These are phyloP conservation scores for Penaeus indicus DNA, from an alignment of 1,140 invertebrate genomes.

Conservation along the genomic window DNA sequence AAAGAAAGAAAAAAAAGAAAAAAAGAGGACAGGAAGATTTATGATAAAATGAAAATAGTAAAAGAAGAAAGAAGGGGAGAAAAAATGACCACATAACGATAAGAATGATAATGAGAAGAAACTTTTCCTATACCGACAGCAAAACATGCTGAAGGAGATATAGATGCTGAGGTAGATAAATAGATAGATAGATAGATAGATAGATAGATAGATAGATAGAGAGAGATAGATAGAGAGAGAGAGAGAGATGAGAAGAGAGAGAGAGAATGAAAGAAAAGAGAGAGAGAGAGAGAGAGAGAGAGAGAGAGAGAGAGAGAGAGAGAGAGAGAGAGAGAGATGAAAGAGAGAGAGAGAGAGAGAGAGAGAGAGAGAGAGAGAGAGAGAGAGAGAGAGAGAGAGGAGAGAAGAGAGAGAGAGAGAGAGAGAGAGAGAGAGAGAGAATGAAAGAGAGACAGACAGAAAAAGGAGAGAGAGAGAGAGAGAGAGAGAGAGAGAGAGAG, in stretches of 20 bases:
- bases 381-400: too few relatives aligned
- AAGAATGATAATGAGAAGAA: background rate
- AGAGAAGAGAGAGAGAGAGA: background rate
- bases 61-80: background rate
- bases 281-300: conserved; percentile 1
- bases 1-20: background rate
- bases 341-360: too few relatives aligned
- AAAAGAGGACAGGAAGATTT: background rate
- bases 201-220: too few relatives aligned
- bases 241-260: background rate
- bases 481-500: too few relatives aligned
- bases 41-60: background rate
- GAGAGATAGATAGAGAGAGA: background rate
- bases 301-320: background rate
- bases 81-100: background rate
- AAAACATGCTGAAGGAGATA: conserved; percentile 6
- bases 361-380: too few relatives aligned
- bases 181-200: too few relatives aligned
- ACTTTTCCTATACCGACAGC: background rate
- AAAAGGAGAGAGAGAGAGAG: too few relatives aligned
- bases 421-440: background rate
- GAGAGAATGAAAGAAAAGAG: background rate
- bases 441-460: too few relatives aligned
- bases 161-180: background rate
- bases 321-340: too few relatives aligned